Evolutionary conservation across 2,888 invertebrate genomes (phyloP), one percentile per base, ranked within the genome.

Genomic region (Arrhopalites spinosus): DNA sequence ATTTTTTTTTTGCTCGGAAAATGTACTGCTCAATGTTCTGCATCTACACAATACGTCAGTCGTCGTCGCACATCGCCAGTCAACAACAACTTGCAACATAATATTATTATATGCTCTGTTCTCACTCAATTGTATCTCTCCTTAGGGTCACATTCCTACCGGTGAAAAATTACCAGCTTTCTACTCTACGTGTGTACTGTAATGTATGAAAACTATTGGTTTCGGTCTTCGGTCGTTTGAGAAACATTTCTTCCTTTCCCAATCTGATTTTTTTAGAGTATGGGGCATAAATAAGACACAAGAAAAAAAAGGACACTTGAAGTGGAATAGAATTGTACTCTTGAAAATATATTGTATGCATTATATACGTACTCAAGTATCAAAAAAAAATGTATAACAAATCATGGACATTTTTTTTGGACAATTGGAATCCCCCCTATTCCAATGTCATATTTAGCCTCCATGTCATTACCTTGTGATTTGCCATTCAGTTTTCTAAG

Each of bases 71-170:
- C 30, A 13, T 30, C 27, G 63, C 63, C 63, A 63, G 63, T 63
- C 63, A n/a, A 53, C 59, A 25, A 25, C 59, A 20, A 59, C 59
- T 20, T 8, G 2, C 59, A 5, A 5, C 17, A 53, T 23, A 59
- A 8, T 25, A 59, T 20, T 53, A 53, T 17, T 5, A 66, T 25
- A 68, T 27, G 50, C 45, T 68, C 68, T 68, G 36, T 30, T 69
- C 53, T 30, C 53, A 27, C 53, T 69, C 47, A 50, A 27, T 53
- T 29, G 69, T 69, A 69, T 69, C 69, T 69, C 27, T 69, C 69
- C 69, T 53, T 27, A 47, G 69, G 29, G 69, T 53, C 69, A 53
- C 69, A 69, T 69, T 69, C 53, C 69, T 69, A 20, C 53, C 47
- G 53, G 53, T 69, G 69, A 68, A 68, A 68, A 68, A 68, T 66